A percentile compares a stretch with the other conserved stretches of the same genome.
Evolutionary conservation across 1,140 invertebrate genomes (phyloP).

Genomic region (Meloidogyne floridensis): DNA sequence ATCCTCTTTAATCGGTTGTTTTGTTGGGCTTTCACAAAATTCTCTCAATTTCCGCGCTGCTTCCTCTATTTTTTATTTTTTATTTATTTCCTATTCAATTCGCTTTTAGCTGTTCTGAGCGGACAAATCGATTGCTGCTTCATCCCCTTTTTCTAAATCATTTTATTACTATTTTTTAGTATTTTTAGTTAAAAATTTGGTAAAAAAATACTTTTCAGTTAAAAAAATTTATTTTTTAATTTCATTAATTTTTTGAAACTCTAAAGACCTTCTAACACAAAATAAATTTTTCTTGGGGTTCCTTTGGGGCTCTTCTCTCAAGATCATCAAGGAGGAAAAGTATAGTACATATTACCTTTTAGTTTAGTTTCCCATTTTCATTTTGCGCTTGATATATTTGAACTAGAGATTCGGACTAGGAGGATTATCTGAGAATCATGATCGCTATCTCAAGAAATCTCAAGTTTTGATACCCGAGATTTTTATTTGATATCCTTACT

Average conservation of each 20-base stretch:
- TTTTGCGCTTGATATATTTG: too few relatives aligned
- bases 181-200: not conserved
- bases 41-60: constrained; percentile 2
- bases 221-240: not conserved
- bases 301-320: too few relatives aligned
- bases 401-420: too few relatives aligned
- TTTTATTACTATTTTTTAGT: not conserved
- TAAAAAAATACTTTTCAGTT: not conserved
- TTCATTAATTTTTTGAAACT: not conserved
- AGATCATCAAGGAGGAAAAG: too few relatives aligned
- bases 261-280: too few relatives aligned
- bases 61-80: not conserved
- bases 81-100: not conserved
- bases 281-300: too few relatives aligned
- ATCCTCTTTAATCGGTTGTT: not conserved
- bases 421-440: too few relatives aligned
- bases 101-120: not conserved
- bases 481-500: too few relatives aligned
- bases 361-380: too few relatives aligned
- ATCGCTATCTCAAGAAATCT: too few relatives aligned
- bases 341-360: too few relatives aligned
- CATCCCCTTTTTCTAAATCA: not conserved
- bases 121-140: not conserved
- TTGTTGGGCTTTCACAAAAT: not conserved
- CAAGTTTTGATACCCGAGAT: too few relatives aligned